Conservation (phyloP, 1,140 invertebrate species). For the Lanistes nyassanus region DNA sequence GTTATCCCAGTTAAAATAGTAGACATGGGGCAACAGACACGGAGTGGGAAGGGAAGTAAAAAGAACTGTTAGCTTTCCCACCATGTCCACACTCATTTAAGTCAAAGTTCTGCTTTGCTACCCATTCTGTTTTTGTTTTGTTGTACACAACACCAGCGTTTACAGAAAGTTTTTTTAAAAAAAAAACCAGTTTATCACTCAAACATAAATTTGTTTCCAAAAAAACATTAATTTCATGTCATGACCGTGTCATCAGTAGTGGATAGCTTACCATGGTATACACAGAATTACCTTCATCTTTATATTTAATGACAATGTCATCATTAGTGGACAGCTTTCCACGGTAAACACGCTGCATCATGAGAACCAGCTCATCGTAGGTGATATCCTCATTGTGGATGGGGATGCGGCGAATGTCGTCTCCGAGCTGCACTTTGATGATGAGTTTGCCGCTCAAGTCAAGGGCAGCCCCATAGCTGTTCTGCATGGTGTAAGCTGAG, state of each 20-base stretch:
- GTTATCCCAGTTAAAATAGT: neutral
- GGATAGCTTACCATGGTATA: too few species aligned
- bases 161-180: neutral
- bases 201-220: neutral
- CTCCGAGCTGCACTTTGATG: conserved; percentile 76
- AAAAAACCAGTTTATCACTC: neutral
- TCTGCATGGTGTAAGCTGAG: conserved; percentile 30
- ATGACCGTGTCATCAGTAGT: too few species aligned
- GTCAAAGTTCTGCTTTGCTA: too few species aligned
- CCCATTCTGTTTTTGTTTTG: too few species aligned
- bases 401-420: conserved; percentile 79
- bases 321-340: conserved; percentile 75
- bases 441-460: conserved; percentile 71
- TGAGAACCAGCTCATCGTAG: conserved; percentile 80
- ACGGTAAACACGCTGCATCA: conserved; percentile 82
- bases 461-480: conserved; percentile 50
- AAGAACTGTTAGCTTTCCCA: too few species aligned
- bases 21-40: too few species aligned
- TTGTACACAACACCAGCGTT: too few species aligned
- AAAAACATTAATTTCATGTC: too few species aligned
- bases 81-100: too few species aligned
- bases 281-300: conserved; percentile 75
- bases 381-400: conserved; percentile 84
- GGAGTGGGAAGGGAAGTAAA: too few species aligned
- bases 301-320: conserved; percentile 80